phyloP scores from a whole-genome alignment of 2,797 vertebrate genomes.

The Clarias laeviceps region DNA sequence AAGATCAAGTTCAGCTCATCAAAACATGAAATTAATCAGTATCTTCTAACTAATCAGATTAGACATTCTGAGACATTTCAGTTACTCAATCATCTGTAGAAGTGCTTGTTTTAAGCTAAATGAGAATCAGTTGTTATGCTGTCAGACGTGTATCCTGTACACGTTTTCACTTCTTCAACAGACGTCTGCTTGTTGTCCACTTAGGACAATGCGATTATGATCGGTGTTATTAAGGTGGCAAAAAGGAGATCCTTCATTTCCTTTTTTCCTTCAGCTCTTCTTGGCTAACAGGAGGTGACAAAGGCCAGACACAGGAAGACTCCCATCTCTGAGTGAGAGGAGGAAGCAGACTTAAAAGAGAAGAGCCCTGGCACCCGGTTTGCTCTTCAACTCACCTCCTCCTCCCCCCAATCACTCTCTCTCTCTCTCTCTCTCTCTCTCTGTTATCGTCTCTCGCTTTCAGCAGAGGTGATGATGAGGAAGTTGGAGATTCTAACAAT shows the following conservation, averaged over 20 bases:
- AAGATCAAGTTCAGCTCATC: neutral
- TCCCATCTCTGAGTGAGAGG: constrained; percentile 50
- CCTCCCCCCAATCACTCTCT: neutral
- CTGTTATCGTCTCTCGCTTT: neutral
- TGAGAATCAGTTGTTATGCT: neutral
- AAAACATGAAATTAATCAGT: neutral
- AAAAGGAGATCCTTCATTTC: constrained; percentile 55
- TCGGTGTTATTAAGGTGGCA: constrained; percentile 47
- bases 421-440: constrained; percentile 4
- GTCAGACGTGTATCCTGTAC: neutral
- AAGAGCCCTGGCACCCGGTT: constrained; percentile 50
- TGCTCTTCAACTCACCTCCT: constrained; percentile 29
- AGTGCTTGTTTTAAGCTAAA: neutral
- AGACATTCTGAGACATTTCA: neutral
- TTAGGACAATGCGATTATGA: constrained; percentile 43
- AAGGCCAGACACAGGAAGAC: constrained; percentile 61
- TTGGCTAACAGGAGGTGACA: constrained; percentile 55
- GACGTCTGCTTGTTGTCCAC: constrained; percentile 28
- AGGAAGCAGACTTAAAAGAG: constrained; percentile 59
- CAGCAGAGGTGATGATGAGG: constrained; percentile 58
- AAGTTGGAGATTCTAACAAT: constrained; percentile 60
- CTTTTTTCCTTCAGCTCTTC: constrained; percentile 42
- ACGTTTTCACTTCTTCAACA: constrained; percentile 1
- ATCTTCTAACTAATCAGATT: neutral
- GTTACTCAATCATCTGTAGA: neutral